Percentiles rank a stretch among this genome's conserved stretches.
Evolutionary conservation across 2,797 vertebrate genomes (phyloP).

Genomic region (Erethizon dorsatum): DNA sequence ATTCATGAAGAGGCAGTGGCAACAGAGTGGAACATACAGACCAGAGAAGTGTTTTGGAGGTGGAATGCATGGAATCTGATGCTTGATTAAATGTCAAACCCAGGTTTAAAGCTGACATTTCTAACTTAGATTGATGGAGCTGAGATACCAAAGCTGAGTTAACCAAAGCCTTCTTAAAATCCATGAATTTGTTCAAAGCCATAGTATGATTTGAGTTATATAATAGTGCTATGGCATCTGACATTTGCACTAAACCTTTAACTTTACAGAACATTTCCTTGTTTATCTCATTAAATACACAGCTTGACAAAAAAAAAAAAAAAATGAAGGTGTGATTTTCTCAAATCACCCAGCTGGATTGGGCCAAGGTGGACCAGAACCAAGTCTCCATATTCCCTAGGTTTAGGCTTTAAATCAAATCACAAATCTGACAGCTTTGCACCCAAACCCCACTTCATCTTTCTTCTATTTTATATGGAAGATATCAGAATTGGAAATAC

Average conservation of each 20-base stretch:
- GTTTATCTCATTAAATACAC: conserved; percentile 50
- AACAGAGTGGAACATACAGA: neutral
- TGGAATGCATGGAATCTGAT: neutral
- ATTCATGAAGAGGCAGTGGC: neutral
- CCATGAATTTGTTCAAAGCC: conserved; percentile 35
- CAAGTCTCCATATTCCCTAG: neutral
- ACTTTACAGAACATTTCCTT: conserved; percentile 35
- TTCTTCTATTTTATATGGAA: neutral
- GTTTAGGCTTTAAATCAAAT: conserved; percentile 41
- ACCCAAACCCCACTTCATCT: neutral
- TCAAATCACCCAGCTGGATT: conserved; percentile 10
- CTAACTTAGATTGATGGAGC: neutral
- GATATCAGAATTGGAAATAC: neutral
- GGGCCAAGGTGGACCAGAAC: neutral
- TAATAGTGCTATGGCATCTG: conserved; percentile 35
- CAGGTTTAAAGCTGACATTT: conserved; percentile 1
- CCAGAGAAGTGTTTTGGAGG: conserved; percentile 10
- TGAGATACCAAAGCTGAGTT: neutral
- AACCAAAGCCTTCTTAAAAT: conserved; percentile 5
- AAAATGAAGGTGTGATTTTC: neutral
- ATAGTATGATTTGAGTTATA: neutral
- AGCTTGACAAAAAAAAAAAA: conserved; percentile 22
- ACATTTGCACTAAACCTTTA: conserved; percentile 52
- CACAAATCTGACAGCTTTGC: neutral
- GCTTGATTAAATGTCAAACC: neutral